These are phyloP conservation scores for Brachyrhaphis roseni DNA, from an alignment of 2,797 vertebrate species.

Conservation along the genomic window DNA sequence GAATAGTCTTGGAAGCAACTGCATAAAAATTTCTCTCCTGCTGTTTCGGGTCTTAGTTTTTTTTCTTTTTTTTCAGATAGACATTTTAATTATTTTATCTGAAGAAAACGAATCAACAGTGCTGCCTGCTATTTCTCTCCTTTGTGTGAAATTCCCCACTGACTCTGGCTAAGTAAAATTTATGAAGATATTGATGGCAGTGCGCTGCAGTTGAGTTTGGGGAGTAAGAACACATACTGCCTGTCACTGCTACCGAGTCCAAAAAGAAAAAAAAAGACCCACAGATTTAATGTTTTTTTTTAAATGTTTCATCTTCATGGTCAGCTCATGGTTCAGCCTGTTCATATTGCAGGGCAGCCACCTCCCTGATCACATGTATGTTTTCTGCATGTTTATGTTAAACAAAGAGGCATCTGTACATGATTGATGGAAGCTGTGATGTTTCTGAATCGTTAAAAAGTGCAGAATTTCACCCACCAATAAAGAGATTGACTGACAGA, in stretches of 20 bases:
- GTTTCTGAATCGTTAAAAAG: background rate
- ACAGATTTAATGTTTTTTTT: constrained; percentile 16
- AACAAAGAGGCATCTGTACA: constrained; percentile 10
- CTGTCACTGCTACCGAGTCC: background rate
- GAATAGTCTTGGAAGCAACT: background rate
- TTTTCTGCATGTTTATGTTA: constrained; percentile 11
- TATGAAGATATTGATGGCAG: background rate
- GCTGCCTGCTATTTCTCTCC: no score
- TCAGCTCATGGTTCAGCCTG: constrained; percentile 43
- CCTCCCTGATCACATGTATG: constrained; percentile 18
- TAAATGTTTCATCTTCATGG: constrained; percentile 17
- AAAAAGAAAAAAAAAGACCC: no score
- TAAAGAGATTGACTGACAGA: constrained; percentile 22
- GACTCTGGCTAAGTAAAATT: background rate
- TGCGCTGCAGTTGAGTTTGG: background rate
- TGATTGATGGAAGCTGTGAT: constrained; percentile 1
- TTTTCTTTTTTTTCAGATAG: background rate
- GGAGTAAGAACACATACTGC: background rate
- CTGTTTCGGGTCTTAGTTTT: background rate
- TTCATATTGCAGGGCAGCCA: constrained; percentile 59
- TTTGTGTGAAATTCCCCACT: background rate
- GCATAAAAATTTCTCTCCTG: background rate
- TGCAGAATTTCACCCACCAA: constrained; percentile 10
- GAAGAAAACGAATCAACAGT: background rate
- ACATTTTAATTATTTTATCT: background rate